A percentile compares a stretch with the other conserved stretches of the same genome.
Conservation (phyloP, 2,797 vertebrate species). For the Balearica regulorum region DNA sequence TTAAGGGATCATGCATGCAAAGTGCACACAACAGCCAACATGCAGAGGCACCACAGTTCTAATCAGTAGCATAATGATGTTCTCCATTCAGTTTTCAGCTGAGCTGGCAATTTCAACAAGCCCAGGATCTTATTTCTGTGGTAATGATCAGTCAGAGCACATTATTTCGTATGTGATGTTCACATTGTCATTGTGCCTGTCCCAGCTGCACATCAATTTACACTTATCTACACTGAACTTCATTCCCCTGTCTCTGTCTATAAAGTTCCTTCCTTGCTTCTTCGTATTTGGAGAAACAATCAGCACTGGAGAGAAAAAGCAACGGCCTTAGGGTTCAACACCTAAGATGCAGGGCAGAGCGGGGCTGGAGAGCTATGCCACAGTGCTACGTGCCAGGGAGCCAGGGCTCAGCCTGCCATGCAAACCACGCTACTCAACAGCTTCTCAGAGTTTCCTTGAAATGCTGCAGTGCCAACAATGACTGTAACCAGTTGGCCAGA, state of each 20-base stretch:
- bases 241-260: neutral
- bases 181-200: neutral
- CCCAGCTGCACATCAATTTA: neutral
- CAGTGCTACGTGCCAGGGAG: rapidly evolving
- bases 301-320: neutral
- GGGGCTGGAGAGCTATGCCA: neutral
- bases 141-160: neutral
- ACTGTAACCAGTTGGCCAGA: neutral
- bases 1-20: neutral
- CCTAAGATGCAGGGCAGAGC: neutral
- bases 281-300: neutral
- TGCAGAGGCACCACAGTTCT: neutral
- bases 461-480: neutral
- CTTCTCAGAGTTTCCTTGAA: neutral
- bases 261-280: neutral
- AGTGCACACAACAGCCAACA: neutral
- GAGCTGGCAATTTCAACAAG: neutral
- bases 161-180: neutral
- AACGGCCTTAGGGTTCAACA: neutral
- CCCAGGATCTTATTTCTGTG: neutral
- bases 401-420: neutral
- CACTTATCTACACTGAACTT: neutral
- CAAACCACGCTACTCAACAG: neutral
- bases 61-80: neutral
- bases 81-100: neutral